phyloP scores from a whole-genome alignment of 2,888 invertebrate species.

The Cantharis flavilabris region DNA sequence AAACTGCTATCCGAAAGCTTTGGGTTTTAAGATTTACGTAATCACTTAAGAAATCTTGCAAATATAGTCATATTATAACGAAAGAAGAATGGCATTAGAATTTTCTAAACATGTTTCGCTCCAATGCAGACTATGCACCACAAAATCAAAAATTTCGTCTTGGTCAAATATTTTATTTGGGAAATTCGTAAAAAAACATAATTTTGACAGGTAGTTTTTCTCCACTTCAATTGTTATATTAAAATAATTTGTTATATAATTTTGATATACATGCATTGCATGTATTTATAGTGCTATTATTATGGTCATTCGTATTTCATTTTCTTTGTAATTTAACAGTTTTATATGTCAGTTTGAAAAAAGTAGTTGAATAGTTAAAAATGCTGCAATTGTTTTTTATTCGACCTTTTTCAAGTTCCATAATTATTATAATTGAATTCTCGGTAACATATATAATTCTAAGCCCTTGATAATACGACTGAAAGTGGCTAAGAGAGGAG shows the following conservation, averaged over 20 bases:
- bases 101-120: background rate
- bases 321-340: constrained; percentile 21
- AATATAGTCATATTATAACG: background rate
- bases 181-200: background rate
- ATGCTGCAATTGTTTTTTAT: constrained; percentile 24
- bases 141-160: no score
- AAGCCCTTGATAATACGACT: constrained; percentile 32
- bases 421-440: constrained; percentile 33
- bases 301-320: background rate
- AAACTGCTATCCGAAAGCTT: background rate
- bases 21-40: background rate
- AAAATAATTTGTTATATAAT: background rate
- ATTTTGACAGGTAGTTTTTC: background rate
- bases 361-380: constrained; percentile 25
- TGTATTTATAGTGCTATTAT: background rate
- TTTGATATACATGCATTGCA: background rate
- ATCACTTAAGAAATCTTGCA: background rate
- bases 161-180: background rate
- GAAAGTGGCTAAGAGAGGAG: constrained; percentile 27
- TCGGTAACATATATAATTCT: constrained; percentile 33
- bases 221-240: background rate
- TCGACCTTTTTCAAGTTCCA: constrained; percentile 29
- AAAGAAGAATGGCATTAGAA: background rate
- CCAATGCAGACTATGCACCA: background rate
- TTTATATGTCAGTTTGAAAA: constrained; percentile 23